These are phyloP conservation scores for Galeruca laticollis DNA, from an alignment of 2,888 invertebrate species.

Conservation along the genomic window DNA sequence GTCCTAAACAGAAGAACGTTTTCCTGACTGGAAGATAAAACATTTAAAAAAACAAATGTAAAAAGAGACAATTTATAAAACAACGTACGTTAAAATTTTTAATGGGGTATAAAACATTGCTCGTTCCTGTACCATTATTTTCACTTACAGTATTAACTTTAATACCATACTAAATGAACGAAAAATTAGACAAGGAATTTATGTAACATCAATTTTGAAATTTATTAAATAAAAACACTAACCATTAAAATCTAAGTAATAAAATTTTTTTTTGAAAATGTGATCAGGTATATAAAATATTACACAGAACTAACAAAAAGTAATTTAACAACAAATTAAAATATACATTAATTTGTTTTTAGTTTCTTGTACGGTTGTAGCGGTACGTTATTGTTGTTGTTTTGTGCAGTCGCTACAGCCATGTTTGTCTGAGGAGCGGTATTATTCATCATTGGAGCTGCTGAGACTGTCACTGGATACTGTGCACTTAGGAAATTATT, in stretches of 20 bases:
- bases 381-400: constrained; percentile 69
- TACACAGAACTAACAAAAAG: constrained; percentile 30
- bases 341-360: constrained; percentile 80
- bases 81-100: not conserved
- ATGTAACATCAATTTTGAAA: constrained; percentile 5
- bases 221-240: constrained; percentile 8
- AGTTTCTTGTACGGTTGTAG: constrained; percentile 91
- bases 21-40: not conserved
- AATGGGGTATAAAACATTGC: not conserved
- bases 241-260: constrained; percentile 10
- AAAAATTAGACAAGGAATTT: not conserved
- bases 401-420: constrained; percentile 66
- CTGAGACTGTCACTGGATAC: constrained; percentile 66
- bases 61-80: too few species aligned
- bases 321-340: constrained; percentile 28
- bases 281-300: constrained; percentile 25
- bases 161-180: constrained; percentile 12
- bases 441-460: constrained; percentile 59
- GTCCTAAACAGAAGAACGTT: not conserved
- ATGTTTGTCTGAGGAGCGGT: constrained; percentile 56
- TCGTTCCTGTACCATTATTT: constrained; percentile 2
- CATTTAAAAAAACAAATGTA: too few species aligned
- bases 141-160: constrained; percentile 1
- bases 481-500: constrained; percentile 60
- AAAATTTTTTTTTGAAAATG: constrained; percentile 11